A percentile compares a stretch with the other conserved stretches of the same genome.
These are phyloP conservation scores for Oscheius sp. DNA, from an alignment of 2,888 invertebrate species.

Conservation along the genomic window DNA sequence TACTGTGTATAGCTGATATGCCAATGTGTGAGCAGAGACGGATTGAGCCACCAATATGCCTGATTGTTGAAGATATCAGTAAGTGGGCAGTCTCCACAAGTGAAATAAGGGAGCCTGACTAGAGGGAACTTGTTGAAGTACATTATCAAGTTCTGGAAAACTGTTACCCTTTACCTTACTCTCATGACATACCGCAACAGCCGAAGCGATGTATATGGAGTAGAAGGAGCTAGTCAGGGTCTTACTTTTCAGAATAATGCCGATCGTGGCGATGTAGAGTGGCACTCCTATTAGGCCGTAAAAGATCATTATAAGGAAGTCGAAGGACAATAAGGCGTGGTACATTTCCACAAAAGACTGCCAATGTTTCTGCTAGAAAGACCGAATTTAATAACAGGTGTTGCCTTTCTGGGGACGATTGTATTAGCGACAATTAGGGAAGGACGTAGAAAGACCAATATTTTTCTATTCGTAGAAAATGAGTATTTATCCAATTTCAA, in stretches of 20 bases:
- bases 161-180: too few species aligned
- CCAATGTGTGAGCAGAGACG: conserved; percentile 13
- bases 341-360: too few species aligned
- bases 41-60: conserved; percentile 12
- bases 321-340: neutral
- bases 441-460: too few species aligned
- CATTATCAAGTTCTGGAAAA: conserved; percentile 5
- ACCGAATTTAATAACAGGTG: too few species aligned
- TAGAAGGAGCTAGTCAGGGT: neutral
- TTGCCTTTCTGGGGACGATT: too few species aligned
- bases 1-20: neutral
- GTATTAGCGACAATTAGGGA: too few species aligned
- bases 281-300: conserved; percentile 7
- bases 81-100: conserved; percentile 7
- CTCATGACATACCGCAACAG: neutral
- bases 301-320: neutral
- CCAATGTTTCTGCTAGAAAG: too few species aligned
- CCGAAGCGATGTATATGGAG: neutral
- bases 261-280: neutral
- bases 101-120: conserved; percentile 19
- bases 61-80: neutral
- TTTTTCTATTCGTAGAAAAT: too few species aligned
- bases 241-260: conserved; percentile 1
- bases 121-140: conserved; percentile 13
- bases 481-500: too few species aligned